phyloP scores from a whole-genome alignment of 2,888 invertebrate genomes.

The Hydriomena furcata region DNA sequence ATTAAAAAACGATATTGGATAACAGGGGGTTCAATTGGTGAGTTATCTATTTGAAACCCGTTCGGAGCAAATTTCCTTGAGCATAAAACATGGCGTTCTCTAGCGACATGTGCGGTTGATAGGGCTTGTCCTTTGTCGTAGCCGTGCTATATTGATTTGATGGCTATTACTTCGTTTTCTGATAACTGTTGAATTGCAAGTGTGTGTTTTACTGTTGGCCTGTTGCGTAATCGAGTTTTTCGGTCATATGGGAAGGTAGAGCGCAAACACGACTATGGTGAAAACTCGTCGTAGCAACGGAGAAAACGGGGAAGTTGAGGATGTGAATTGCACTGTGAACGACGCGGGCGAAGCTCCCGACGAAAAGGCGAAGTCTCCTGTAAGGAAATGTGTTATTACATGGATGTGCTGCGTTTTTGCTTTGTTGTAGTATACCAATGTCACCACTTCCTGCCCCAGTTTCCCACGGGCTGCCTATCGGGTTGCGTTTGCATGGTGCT shows the following conservation, averaged over 20 bases:
- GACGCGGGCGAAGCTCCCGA: slow-evolving; percentile 77
- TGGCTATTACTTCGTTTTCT: slow-evolving; percentile 46
- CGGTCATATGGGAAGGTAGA: slow-evolving; percentile 61
- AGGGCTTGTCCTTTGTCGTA: slow-evolving; percentile 71
- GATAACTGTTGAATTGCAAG: slow-evolving; percentile 51
- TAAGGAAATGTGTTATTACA: slow-evolving; percentile 52
- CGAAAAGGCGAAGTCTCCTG: slow-evolving; percentile 75
- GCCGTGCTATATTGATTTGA: slow-evolving; percentile 53
- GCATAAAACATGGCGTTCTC: slow-evolving; percentile 74
- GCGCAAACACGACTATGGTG: slow-evolving; percentile 73
- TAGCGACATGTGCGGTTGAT: slow-evolving; percentile 77
- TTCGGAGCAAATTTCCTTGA: slow-evolving; percentile 52
- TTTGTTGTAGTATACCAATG: slow-evolving; percentile 50
- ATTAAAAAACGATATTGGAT: slow-evolving; percentile 19
- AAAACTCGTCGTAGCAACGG: slow-evolving; percentile 83
- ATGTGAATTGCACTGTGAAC: slow-evolving; percentile 75
- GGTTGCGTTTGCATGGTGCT: slow-evolving; percentile 65
- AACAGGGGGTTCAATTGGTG: slow-evolving; percentile 58
- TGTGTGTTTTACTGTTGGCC: slow-evolving; percentile 53
- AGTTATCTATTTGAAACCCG: slow-evolving; percentile 53
- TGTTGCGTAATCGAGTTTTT: slow-evolving; percentile 62
- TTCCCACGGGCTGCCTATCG: slow-evolving; percentile 50
- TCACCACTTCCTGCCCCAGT: slow-evolving; percentile 63
- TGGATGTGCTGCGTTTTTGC: slow-evolving; percentile 50
- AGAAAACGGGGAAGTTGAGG: slow-evolving; percentile 79